Conservation (phyloP, 2,888 invertebrate genomes). For the Stenodema calcarata region DNA sequence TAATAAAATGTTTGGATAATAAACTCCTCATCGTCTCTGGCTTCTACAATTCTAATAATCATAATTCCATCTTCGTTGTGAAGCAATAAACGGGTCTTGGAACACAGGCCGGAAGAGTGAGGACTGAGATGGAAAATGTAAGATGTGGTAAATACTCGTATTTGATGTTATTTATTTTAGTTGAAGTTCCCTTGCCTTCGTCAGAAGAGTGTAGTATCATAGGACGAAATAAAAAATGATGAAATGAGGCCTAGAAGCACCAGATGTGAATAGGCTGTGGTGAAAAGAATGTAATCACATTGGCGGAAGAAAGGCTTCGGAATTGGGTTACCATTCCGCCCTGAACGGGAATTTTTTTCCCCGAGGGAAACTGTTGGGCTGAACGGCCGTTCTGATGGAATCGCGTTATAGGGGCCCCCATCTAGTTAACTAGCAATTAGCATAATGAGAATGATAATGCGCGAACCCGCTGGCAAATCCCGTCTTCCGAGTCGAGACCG, state of each 20-base stretch:
- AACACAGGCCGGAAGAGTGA: too few relatives aligned
- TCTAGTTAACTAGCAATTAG: slow-evolving; percentile 21
- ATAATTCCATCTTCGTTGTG: too few relatives aligned
- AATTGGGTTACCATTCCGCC: background rate
- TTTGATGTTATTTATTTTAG: too few relatives aligned
- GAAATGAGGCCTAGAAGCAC: background rate
- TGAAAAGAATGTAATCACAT: background rate
- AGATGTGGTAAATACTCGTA: too few relatives aligned
- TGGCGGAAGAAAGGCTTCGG: background rate
- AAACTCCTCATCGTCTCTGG: too few relatives aligned
- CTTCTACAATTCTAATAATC: too few relatives aligned
- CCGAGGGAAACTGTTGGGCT: background rate
- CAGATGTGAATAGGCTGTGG: background rate
- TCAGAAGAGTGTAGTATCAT: too few relatives aligned
- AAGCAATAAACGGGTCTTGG: too few relatives aligned
- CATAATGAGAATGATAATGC: slow-evolving; percentile 17
- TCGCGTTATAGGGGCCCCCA: background rate
- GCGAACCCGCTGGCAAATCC: background rate
- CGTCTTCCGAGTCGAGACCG: background rate
- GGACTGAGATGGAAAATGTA: too few relatives aligned
- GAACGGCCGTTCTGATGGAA: slow-evolving; percentile 17
- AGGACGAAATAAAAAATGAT: too few relatives aligned
- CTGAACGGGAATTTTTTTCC: slow-evolving; percentile 17
- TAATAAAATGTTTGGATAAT: too few relatives aligned
- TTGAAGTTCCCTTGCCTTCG: too few relatives aligned